Percentiles rank a stretch among this genome's conserved stretches.
These are phyloP conservation scores for Corythornis vintsioides DNA, from an alignment of 2,113 vertebrate genomes.

Conservation along the genomic window DNA sequence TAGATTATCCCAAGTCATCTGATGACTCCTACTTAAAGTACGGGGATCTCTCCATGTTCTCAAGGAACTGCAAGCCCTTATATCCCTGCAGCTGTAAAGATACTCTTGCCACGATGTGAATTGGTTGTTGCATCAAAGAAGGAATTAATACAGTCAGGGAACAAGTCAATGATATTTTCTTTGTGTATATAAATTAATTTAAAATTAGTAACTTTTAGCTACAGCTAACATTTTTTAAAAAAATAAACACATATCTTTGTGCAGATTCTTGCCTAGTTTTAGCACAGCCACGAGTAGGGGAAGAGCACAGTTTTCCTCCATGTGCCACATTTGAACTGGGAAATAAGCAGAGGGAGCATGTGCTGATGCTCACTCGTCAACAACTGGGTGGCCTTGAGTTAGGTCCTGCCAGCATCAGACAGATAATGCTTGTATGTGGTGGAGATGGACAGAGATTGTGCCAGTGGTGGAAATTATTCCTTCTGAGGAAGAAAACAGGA, in stretches of 20 bases:
- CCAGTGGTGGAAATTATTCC: background rate
- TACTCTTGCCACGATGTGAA: background rate
- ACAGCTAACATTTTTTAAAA: background rate
- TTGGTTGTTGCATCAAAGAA: background rate
- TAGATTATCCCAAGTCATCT: conserved; percentile 41
- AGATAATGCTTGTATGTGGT: rapidly evolving
- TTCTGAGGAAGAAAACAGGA: background rate
- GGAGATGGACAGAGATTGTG: background rate
- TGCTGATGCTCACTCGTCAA: background rate
- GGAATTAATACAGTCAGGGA: background rate
- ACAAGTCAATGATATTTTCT: background rate
- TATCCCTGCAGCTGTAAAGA: background rate
- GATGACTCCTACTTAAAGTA: conserved; percentile 11
- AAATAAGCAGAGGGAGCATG: background rate
- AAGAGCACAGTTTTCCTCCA: background rate
- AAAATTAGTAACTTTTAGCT: background rate
- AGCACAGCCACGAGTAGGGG: background rate
- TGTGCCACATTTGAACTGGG: background rate
- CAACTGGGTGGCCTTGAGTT: background rate
- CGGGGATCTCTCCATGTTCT: background rate
- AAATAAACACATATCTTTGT: background rate
- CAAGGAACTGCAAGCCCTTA: background rate
- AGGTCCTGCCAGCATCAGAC: background rate
- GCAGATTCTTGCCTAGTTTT: background rate
- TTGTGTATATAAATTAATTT: background rate